Percentiles rank a stretch among this genome's conserved stretches.
phyloP scores from a whole-genome alignment of 1,140 invertebrate genomes.

The Polypedilum vanderplanki region DNA sequence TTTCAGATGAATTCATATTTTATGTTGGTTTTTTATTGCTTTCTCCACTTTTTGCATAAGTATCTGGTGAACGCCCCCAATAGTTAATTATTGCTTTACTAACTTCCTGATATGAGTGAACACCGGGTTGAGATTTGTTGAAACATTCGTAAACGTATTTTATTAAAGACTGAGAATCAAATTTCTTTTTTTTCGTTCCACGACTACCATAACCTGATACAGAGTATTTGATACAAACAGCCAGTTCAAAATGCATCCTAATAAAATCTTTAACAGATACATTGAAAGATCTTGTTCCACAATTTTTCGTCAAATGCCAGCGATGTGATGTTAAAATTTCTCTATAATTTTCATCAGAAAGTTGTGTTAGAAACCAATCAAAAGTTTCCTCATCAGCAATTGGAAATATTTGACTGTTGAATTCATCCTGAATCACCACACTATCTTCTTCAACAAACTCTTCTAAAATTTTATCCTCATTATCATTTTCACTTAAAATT shows the following conservation, averaged over 20 bases:
- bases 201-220: background rate
- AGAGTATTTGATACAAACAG: background rate
- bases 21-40: no score
- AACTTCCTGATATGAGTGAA: background rate
- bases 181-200: background rate
- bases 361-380: background rate
- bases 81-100: background rate
- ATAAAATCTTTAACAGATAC: background rate
- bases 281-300: background rate
- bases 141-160: background rate
- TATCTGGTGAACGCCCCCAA: background rate
- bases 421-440: background rate
- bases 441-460: background rate
- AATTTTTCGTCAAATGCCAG: background rate
- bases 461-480: background rate
- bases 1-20: background rate
- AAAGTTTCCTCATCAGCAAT: conserved; percentile 7
- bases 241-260: background rate
- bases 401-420: background rate
- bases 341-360: background rate
- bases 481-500: background rate
- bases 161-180: background rate
- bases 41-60: conserved; percentile 6
- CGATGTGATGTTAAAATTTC: background rate
- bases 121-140: background rate